Percentiles rank a stretch among this genome's conserved stretches.
These are phyloP conservation scores for Carcina quercana DNA, from an alignment of 2,888 invertebrate species.

Conservation along the genomic window DNA sequence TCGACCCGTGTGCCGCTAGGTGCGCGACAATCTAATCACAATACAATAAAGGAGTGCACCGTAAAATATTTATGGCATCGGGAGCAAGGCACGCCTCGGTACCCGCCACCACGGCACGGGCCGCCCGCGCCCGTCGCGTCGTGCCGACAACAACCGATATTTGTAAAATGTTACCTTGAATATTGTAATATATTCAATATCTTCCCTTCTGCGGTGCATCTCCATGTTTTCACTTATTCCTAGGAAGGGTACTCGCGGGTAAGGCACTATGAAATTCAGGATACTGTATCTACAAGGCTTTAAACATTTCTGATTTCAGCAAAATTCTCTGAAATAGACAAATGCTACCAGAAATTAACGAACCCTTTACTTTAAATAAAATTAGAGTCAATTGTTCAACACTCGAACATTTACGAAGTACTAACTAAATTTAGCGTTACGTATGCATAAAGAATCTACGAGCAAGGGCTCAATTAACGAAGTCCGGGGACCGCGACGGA, in stretches of 20 bases:
- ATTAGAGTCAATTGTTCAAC: not conserved
- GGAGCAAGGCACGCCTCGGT: slow-evolving; percentile 54
- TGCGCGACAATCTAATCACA: slow-evolving; percentile 58
- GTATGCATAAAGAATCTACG: slow-evolving; percentile 38
- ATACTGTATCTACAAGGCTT: no score
- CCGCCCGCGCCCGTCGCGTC: slow-evolving; percentile 17
- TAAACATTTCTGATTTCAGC: no score
- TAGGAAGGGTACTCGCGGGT: no score
- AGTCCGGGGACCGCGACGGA: slow-evolving; percentile 45
- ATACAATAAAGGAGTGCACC: slow-evolving; percentile 56
- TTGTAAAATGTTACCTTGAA: slow-evolving; percentile 10
- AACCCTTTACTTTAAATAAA: no score
- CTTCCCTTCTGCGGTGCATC: slow-evolving; percentile 1
- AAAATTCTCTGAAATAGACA: no score
- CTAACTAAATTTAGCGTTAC: not conserved
- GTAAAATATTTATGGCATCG: slow-evolving; percentile 59
- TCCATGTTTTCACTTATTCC: slow-evolving; percentile 2
- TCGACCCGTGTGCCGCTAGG: slow-evolving; percentile 42
- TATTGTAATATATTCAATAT: slow-evolving; percentile 6
- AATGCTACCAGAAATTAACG: no score
- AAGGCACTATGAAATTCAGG: no score
- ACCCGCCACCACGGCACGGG: slow-evolving; percentile 31
- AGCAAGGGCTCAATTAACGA: slow-evolving; percentile 48
- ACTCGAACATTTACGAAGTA: not conserved
- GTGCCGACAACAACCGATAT: slow-evolving; percentile 26